Base-by-base conservation (phyloP, 2,797 vertebrate genomes). In the Sebastes iracundus region DNA sequence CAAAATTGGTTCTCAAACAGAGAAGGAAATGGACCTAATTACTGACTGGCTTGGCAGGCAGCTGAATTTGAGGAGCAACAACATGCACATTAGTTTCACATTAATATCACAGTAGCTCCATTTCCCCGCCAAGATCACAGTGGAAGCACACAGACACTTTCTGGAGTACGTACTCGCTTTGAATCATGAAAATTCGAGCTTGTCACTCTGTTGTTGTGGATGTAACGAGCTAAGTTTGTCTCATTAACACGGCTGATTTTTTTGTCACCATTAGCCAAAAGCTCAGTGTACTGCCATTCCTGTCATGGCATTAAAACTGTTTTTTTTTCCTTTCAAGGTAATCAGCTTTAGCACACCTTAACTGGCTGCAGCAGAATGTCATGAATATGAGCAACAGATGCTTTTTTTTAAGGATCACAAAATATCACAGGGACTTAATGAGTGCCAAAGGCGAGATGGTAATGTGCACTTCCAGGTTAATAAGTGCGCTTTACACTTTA, bases 31-130 rank as follows among this genome's bases (percentile, higher is more conserved):
- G 75, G 86, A 81, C 81, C 67, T 85, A 88, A 90, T 92, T 92
- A 85, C 81, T 16, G 70, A 72, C 58, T 53, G 46, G 68, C 61
- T 84, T 84, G 87, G 88, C 83, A 86, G 81, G 72, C 76, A 33
- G 83, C 65, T 75, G 84, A 88, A 79, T 85, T 76, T 80, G 80
- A 88, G 72, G 60, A 88, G 83, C 80, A 80, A 81, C 84, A 88
- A 88, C 87, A 81, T 79, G 83, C 83, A 81, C 86, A 82, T 90
- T 92, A 72, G 84, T 90, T 87, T 88, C 84, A 87, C 83, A 87
- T 89, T 88, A 80, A 86, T 87, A 89, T 86, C 86, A 81, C 88
- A 82, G 85, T 69, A 56, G 83, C 77, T 75, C 71, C 38, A 52
- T 89, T 82, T 87, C 67, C 53, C 58, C 16, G 14, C 77, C 61